Conservation (phyloP, 2,797 vertebrate species). For the Bradypus variegatus region DNA sequence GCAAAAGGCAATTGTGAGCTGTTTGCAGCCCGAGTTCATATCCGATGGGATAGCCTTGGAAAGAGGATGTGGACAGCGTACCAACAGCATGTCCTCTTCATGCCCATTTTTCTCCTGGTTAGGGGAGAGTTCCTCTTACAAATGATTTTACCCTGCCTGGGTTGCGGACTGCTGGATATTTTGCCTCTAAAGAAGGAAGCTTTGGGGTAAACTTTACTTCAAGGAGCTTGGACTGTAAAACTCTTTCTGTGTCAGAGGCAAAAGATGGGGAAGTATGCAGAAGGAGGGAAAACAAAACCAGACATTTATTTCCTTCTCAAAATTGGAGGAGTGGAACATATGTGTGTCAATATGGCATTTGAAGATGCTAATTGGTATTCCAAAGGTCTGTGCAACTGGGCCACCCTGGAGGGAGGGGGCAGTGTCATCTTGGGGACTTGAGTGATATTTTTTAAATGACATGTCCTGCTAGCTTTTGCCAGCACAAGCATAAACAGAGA, state of each 20-base stretch:
- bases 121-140: not conserved
- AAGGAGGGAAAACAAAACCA: constrained; percentile 32
- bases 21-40: not conserved
- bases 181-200: not conserved
- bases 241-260: not conserved
- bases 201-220: not conserved
- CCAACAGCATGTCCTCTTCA: not conserved
- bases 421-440: not conserved
- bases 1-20: not conserved
- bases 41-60: not conserved
- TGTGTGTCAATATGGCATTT: not conserved
- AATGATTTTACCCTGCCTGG: not conserved
- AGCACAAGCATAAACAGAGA: constrained; percentile 40
- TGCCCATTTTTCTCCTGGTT: not conserved
- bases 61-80: not conserved
- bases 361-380: not conserved
- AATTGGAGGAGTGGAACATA: not conserved
- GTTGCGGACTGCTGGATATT: not conserved
- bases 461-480: not conserved
- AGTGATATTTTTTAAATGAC: not conserved
- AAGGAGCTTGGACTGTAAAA: not conserved
- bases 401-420: not conserved
- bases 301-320: constrained; percentile 27
- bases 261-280: constrained; percentile 19
- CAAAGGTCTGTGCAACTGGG: constrained; percentile 9